These are phyloP conservation scores for Damaliscus lunatus DNA, from an alignment of 2,113 vertebrate species.

Conservation along the genomic window DNA sequence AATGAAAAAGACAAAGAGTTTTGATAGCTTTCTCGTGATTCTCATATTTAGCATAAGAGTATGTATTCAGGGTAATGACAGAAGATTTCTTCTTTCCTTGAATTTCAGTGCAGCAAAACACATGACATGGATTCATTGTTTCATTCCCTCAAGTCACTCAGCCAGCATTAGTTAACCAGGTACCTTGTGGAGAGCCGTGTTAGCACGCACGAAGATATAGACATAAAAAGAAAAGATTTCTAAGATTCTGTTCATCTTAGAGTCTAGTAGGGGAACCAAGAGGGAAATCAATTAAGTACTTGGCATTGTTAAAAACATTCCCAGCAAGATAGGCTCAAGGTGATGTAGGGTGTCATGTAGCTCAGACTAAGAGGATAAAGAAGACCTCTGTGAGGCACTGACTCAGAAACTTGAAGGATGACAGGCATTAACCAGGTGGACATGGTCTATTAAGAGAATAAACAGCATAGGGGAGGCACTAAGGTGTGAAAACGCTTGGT, in stretches of 20 bases:
- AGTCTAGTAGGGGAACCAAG: not conserved
- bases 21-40: not conserved
- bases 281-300: not conserved
- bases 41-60: not conserved
- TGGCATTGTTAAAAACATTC: not conserved
- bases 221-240: not conserved
- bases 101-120: not conserved
- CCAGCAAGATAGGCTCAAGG: not conserved
- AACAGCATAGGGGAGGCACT: not conserved
- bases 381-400: not conserved
- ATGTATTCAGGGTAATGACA: not conserved
- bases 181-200: not conserved
- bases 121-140: not conserved
- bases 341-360: too few species aligned
- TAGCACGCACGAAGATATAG: not conserved
- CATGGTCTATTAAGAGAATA: not conserved
- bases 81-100: not conserved
- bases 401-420: not conserved
- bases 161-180: not conserved
- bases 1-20: not conserved
- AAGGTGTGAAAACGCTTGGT: not conserved
- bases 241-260: not conserved
- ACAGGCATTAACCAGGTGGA: not conserved
- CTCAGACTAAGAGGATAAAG: not conserved
- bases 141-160: not conserved